Evolutionary conservation across 2,113 vertebrate species (phyloP).

Genomic region (Eulemur rufifrons): DNA sequence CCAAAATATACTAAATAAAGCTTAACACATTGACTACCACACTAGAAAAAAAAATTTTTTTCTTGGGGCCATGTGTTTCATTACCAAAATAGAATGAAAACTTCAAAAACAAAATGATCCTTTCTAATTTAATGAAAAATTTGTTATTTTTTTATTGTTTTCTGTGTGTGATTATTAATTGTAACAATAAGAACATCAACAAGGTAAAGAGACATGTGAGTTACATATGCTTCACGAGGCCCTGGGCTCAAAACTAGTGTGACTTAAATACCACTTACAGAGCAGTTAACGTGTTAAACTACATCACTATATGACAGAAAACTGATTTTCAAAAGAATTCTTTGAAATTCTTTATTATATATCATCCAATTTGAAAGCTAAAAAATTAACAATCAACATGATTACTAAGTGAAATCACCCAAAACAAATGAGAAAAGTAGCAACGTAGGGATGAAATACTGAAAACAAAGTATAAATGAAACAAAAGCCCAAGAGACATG

Average conservation of each 20-base stretch:
- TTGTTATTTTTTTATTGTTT: too few species aligned
- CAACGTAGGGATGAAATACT: background rate
- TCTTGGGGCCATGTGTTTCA: too few species aligned
- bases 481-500: background rate
- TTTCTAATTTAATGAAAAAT: too few species aligned
- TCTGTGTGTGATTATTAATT: too few species aligned
- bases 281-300: background rate
- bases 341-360: background rate
- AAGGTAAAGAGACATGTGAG: too few species aligned
- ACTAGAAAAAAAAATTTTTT: too few species aligned
- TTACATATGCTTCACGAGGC: too few species aligned
- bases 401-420: background rate
- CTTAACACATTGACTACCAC: background rate
- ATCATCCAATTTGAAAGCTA: background rate
- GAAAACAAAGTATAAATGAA: background rate
- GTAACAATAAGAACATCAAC: too few species aligned
- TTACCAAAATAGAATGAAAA: too few species aligned
- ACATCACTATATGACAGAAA: background rate
- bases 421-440: conserved; percentile 9
- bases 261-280: too few species aligned
- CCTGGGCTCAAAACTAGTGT: too few species aligned
- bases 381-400: background rate
- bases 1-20: conserved; percentile 21
- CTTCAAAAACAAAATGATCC: too few species aligned
- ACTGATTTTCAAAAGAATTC: conserved; percentile 24